phyloP scores from a whole-genome alignment of 2,888 invertebrate genomes.

The Ennomos erosarius region DNA sequence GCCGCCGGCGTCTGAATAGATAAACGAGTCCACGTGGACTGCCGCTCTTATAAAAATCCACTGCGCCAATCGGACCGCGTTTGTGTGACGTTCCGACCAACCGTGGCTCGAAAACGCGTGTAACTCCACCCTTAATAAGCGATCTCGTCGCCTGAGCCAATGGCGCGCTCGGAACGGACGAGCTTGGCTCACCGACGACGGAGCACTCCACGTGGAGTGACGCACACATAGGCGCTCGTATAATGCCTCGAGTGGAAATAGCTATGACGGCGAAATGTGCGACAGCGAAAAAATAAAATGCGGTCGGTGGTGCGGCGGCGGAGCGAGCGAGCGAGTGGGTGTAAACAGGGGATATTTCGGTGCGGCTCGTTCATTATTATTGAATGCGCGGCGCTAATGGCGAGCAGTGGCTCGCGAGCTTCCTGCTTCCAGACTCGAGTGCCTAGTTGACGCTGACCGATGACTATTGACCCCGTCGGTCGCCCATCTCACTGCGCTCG shows the following conservation, averaged over 20 bases:
- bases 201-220: constrained; percentile 81
- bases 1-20: constrained; percentile 86
- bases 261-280: constrained; percentile 86
- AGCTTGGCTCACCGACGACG: constrained; percentile 77
- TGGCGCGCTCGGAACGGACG: constrained; percentile 57
- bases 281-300: constrained; percentile 86
- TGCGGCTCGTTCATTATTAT: constrained; percentile 84
- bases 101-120: constrained; percentile 63
- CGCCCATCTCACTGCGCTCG: too few species aligned
- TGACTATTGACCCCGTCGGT: constrained; percentile 35
- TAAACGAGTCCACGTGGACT: constrained; percentile 86
- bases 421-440: constrained; percentile 41
- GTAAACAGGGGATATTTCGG: constrained; percentile 85
- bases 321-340: constrained; percentile 80
- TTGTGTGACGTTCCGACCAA: constrained; percentile 61
- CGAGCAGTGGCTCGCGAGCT: constrained; percentile 61
- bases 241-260: constrained; percentile 86
- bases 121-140: constrained; percentile 86
- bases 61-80: constrained; percentile 67
- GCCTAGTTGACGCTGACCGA: constrained; percentile 43
- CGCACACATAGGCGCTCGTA: constrained; percentile 78
- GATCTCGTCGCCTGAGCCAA: constrained; percentile 73
- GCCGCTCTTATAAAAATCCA: constrained; percentile 83
- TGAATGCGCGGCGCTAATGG: constrained; percentile 83
- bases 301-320: constrained; percentile 81